These are phyloP conservation scores for Latrodectus geometricus DNA, from an alignment of 1,140 invertebrate species.

Conservation along the genomic window DNA sequence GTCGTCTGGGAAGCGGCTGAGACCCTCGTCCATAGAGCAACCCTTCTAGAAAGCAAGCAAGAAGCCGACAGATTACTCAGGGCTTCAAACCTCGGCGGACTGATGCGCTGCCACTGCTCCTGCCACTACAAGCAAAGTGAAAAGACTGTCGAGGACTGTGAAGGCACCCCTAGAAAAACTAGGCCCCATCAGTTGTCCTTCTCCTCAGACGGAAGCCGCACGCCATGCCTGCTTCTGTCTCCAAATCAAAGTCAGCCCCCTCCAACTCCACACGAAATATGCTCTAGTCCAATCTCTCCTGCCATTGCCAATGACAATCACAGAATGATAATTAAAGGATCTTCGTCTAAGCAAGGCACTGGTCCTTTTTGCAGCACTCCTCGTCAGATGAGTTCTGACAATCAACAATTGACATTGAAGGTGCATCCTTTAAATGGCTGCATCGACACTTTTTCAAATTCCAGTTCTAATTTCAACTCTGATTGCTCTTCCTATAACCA, in stretches of 20 bases:
- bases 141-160: constrained; percentile 13
- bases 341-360: neutral
- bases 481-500: neutral
- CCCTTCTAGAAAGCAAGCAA: constrained; percentile 86
- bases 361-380: neutral
- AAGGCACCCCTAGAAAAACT: constrained; percentile 11
- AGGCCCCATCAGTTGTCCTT: constrained; percentile 32
- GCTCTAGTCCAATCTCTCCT: constrained; percentile 12
- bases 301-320: neutral
- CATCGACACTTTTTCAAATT: neutral
- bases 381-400: neutral
- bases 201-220: constrained; percentile 28
- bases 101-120: constrained; percentile 47
- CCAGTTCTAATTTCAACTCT: neutral
- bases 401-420: neutral
- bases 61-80: constrained; percentile 85
- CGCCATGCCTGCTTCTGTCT: constrained; percentile 36
- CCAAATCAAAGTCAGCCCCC: constrained; percentile 27
- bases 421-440: too few relatives aligned
- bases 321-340: neutral
- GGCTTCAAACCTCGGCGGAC: constrained; percentile 37
- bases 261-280: constrained; percentile 26
- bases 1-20: constrained; percentile 90
- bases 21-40: constrained; percentile 89
- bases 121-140: constrained; percentile 31